Percentiles rank a stretch among this genome's conserved stretches.
These are phyloP conservation scores for Andrena chrysosceles DNA, from an alignment of 2,888 invertebrate species.

Conservation along the genomic window DNA sequence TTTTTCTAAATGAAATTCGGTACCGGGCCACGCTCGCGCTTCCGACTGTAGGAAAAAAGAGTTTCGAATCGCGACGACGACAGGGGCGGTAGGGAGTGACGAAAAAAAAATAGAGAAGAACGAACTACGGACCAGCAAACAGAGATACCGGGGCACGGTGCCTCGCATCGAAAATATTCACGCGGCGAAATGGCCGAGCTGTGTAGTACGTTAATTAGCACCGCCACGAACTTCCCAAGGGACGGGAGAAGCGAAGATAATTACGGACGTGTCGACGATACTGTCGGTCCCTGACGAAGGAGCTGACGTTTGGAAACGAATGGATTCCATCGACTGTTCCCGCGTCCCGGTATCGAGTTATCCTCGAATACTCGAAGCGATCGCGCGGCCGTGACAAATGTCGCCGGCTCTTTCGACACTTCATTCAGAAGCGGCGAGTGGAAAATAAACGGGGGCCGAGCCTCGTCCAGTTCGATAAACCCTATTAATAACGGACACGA, in stretches of 20 bases:
- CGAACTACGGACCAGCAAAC: neutral
- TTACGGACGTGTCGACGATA: conserved; percentile 72
- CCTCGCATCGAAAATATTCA: conserved; percentile 65
- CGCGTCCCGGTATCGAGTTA: conserved; percentile 50
- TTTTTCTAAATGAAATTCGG: conserved; percentile 36
- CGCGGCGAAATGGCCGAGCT: conserved; percentile 67
- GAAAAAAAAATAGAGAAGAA: too few species aligned
- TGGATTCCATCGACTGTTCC: conserved; percentile 66
- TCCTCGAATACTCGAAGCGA: conserved; percentile 48
- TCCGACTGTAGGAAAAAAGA: neutral
- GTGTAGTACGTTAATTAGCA: conserved; percentile 70
- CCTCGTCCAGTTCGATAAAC: conserved; percentile 24
- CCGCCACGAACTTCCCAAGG: conserved; percentile 67
- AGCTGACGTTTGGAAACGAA: conserved; percentile 70
- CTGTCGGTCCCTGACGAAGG: conserved; percentile 71
- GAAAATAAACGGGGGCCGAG: conserved; percentile 22
- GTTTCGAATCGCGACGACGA: neutral
- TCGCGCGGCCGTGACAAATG: conserved; percentile 54
- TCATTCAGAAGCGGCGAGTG: neutral
- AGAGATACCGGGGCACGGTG: conserved; percentile 33
- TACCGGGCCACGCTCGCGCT: neutral
- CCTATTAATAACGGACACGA: conserved; percentile 24
- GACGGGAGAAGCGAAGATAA: conserved; percentile 69
- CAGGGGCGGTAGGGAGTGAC: neutral
- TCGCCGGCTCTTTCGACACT: conserved; percentile 46